Percentiles rank a stretch among this genome's conserved stretches.
Conservation (phyloP, 2,797 vertebrate species). For the Anguilla megastoma region DNA sequence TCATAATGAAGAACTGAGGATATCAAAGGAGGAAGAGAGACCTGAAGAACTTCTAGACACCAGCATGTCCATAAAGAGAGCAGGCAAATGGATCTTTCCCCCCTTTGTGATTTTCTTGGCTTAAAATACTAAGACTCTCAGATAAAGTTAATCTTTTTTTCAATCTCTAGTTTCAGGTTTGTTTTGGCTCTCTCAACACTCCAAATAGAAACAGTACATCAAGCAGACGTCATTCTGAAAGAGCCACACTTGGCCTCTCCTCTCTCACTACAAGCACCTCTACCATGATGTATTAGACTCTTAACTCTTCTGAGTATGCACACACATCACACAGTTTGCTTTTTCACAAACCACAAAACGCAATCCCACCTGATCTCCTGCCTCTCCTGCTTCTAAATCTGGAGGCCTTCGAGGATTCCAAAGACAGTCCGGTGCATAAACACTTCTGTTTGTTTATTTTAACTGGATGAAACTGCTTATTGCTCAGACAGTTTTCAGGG, state of each 20-base stretch:
- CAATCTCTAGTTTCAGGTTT: background rate
- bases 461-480: background rate
- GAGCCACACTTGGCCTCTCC: background rate
- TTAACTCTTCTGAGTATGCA: background rate
- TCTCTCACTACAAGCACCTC: background rate
- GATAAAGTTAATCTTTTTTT: background rate
- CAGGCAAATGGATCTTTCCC: background rate
- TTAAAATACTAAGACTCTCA: background rate
- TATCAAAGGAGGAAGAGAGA: background rate
- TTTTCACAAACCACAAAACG: background rate
- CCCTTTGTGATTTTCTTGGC: background rate
- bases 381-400: background rate
- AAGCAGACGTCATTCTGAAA: background rate
- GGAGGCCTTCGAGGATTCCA: background rate
- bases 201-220: background rate
- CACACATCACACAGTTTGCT: background rate
- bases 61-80: background rate
- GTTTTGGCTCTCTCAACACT: background rate
- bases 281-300: background rate
- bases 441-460: background rate
- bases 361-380: background rate
- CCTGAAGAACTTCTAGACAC: background rate
- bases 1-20: background rate
- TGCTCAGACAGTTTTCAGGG: background rate
- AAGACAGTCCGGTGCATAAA: background rate